Conservation (phyloP, 2,797 vertebrate species). For the Mionectes olivaceus region DNA sequence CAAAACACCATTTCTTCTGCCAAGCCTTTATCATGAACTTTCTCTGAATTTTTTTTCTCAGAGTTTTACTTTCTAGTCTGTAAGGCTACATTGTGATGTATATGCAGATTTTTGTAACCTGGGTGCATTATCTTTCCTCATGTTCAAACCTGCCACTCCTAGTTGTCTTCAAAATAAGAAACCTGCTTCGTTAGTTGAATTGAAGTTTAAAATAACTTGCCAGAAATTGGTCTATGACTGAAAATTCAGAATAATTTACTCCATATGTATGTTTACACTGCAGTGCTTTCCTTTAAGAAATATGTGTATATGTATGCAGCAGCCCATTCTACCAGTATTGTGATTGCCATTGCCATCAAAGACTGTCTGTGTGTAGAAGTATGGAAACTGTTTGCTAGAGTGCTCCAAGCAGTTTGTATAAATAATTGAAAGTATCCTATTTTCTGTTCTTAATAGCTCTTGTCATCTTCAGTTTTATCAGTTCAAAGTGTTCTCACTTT, state of each 20-base stretch:
- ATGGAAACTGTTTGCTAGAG: neutral
- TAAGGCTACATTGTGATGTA: neutral
- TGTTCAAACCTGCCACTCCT: neutral
- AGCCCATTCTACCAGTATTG: neutral
- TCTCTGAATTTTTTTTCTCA: neutral
- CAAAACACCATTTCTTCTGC: neutral
- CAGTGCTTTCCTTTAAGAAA: conserved; percentile 46
- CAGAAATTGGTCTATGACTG: neutral
- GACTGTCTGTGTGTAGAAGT: neutral
- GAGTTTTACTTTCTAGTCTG: neutral
- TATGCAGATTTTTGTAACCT: neutral
- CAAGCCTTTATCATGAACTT: neutral
- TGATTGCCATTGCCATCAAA: neutral
- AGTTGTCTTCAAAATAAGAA: neutral
- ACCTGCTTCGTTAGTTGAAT: neutral
- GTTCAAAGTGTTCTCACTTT: neutral
- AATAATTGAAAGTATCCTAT: neutral
- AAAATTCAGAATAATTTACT: neutral
- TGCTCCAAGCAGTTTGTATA: neutral
- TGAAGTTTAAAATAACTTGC: neutral
- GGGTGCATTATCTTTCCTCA: neutral
- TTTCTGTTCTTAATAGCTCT: neutral
- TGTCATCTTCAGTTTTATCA: neutral
- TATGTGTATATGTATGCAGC: neutral
- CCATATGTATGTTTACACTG: neutral